Conservation (phyloP, 2,888 invertebrate genomes). For the Drosophila neotestacea region DNA sequence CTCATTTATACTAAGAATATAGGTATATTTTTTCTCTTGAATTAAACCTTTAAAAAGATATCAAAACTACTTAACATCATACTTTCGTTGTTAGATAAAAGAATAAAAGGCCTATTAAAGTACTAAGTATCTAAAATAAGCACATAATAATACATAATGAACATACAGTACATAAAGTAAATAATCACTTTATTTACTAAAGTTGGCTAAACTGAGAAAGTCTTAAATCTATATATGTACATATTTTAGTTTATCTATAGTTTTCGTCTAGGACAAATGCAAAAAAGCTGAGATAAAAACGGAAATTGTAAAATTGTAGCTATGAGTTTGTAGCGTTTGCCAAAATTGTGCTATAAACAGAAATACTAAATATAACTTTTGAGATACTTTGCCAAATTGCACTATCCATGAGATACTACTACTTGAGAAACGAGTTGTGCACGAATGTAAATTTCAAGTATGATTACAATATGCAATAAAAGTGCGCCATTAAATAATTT, state of each 20-base stretch:
- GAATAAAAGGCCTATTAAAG: not conserved
- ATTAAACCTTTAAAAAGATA: too few relatives aligned
- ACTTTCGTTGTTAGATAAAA: not conserved
- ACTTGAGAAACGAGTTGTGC: conserved; percentile 21
- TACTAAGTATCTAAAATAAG: too few relatives aligned
- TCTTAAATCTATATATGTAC: not conserved
- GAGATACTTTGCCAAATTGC: conserved; percentile 46
- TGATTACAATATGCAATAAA: conserved; percentile 15
- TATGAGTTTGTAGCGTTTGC: conserved; percentile 7
- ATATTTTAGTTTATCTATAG: not conserved
- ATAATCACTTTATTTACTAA: not conserved
- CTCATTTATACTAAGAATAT: too few relatives aligned
- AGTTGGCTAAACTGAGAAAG: not conserved
- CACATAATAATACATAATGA: too few relatives aligned
- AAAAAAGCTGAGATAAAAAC: conserved; percentile 21
- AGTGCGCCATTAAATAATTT: conserved; percentile 52
- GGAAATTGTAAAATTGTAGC: conserved; percentile 18
- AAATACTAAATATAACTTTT: conserved; percentile 39
- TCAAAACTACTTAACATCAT: too few relatives aligned
- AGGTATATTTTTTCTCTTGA: too few relatives aligned
- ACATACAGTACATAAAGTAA: too few relatives aligned
- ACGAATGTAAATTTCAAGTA: conserved; percentile 10
- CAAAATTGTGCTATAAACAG: conserved; percentile 53
- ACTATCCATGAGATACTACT: not conserved
- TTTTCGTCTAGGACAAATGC: not conserved